Evolutionary conservation across 2,888 invertebrate species (phyloP), one percentile per base, ranked within the genome.

Genomic region (Hirtodrosophila alboralis): DNA sequence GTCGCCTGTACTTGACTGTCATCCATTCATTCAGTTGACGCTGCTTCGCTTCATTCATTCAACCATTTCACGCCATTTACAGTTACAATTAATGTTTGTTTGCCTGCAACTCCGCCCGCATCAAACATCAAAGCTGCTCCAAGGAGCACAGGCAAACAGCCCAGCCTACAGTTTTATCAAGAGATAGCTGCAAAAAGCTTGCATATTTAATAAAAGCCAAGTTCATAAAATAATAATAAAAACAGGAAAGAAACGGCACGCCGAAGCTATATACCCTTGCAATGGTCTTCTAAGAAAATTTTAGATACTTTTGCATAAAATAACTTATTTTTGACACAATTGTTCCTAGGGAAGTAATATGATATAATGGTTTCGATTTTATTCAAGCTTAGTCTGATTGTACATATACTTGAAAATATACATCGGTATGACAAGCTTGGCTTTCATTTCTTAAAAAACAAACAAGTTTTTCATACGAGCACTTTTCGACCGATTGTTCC

Each of bases 71-170:
- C 73, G 79, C 80, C 75, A 79, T 83, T 81, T 80, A 79, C 79
- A 70, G 79, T 80, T 76, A 86, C 84, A 81, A 79, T 79, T 79
- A 79, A 84, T 79, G 83, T 66, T 78, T 84, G 83, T 81, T 79
- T 81, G 78, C 62, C 52, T 52, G 63, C n/a, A n/a, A n/a, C n/a
- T n/a, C 60, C 60, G 47, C 78, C 64, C 78, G 81, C 77, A 77
- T 77, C 47, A 23, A 60, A 83, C 48, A 77, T 77, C 77, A 77
- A 83, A 83, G 84, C 44, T 33, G 36, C 38, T 13, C 27, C 36
- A 38, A 53, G 36, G 75, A 45, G 18, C 18, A n/a, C n/a, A 18
- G 4, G 28, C 21, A 21, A 18, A 26, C 23, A 10, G 12, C 7
- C 16, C 6, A 9, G n/a, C 3, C n/a, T 9, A 21, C 37, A 28